Percentiles rank a stretch among this genome's conserved stretches.
These are phyloP conservation scores for Microctonus hyperodae DNA, from an alignment of 2,888 invertebrate species.

Conservation along the genomic window DNA sequence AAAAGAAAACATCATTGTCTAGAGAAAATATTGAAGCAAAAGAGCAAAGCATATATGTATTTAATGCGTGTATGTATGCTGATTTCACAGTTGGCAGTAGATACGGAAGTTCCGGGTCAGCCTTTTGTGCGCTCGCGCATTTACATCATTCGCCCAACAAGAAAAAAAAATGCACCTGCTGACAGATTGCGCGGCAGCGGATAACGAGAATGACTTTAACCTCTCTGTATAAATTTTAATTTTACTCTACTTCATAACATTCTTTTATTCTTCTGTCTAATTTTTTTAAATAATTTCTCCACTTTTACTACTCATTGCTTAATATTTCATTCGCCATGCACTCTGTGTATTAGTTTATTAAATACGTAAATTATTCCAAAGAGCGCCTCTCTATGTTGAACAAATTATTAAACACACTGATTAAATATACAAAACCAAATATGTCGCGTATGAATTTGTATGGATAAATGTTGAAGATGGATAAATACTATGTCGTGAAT, in stretches of 20 bases:
- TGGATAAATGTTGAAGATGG: not conserved
- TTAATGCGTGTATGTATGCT: too few relatives aligned
- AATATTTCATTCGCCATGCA: not conserved
- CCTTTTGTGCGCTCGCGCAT: conserved; percentile 27
- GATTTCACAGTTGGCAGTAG: conserved; percentile 30
- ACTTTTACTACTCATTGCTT: too few relatives aligned
- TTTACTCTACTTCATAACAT: conserved; percentile 3
- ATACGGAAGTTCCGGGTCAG: conserved; percentile 42
- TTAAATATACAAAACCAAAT: conserved; percentile 57
- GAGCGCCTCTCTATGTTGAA: conserved; percentile 33
- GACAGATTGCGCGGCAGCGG: conserved; percentile 40
- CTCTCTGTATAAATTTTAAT: conserved; percentile 14
- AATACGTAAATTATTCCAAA: conserved; percentile 18
- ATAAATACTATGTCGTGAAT: too few relatives aligned
- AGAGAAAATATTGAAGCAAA: too few relatives aligned
- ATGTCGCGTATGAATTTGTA: conserved; percentile 33
- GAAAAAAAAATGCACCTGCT: conserved; percentile 39
- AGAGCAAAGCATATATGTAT: too few relatives aligned
- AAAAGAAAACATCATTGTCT: conserved; percentile 13
- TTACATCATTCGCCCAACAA: conserved; percentile 26
- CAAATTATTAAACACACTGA: conserved; percentile 55
- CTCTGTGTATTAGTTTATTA: not conserved
- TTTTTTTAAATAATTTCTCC: too few relatives aligned
- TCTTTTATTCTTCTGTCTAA: too few relatives aligned
- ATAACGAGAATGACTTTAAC: conserved; percentile 42